These are phyloP conservation scores for Tolypeutes matacus DNA, from an alignment of 2,797 vertebrate genomes.

Conservation along the genomic window DNA sequence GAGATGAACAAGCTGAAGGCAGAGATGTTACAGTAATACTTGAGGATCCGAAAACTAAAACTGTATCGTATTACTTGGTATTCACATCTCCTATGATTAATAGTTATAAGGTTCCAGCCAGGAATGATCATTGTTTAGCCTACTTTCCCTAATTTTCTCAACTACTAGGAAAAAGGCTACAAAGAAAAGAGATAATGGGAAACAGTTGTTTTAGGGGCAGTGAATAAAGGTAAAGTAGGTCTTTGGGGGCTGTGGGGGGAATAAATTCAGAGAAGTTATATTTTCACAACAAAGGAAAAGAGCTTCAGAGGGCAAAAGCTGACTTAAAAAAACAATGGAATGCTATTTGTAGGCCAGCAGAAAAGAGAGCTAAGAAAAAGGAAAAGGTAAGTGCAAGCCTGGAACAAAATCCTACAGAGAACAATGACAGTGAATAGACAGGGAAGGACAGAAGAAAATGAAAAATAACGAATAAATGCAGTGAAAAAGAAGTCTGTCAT, in stretches of 20 bases:
- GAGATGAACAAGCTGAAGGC: slow-evolving; percentile 37
- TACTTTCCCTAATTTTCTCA: slow-evolving; percentile 49
- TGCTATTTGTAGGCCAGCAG: slow-evolving; percentile 52
- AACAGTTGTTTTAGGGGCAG: background rate
- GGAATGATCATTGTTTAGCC: background rate
- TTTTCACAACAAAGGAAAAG: slow-evolving; percentile 53
- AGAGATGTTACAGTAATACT: slow-evolving; percentile 19
- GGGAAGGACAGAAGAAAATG: slow-evolving; percentile 74
- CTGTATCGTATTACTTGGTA: background rate
- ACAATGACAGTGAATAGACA: slow-evolving; percentile 45
- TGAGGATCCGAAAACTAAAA: background rate
- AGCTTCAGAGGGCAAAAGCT: slow-evolving; percentile 56
- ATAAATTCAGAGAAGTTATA: slow-evolving; percentile 62
- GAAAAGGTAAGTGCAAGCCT: slow-evolving; percentile 49
- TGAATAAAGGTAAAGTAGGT: slow-evolving; percentile 43
- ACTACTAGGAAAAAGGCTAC: background rate
- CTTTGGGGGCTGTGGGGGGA: background rate
- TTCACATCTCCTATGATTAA: background rate
- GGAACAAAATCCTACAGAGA: slow-evolving; percentile 37
- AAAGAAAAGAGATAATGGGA: slow-evolving; percentile 35
- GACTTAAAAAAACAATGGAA: slow-evolving; percentile 63
- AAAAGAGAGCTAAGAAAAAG: slow-evolving; percentile 37
- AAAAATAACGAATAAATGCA: slow-evolving; percentile 76
- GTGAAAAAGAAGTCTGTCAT: slow-evolving; percentile 79
- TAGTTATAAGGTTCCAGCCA: background rate